Conservation (phyloP, 2,113 vertebrate species). For the Synodontis membranacea region DNA sequence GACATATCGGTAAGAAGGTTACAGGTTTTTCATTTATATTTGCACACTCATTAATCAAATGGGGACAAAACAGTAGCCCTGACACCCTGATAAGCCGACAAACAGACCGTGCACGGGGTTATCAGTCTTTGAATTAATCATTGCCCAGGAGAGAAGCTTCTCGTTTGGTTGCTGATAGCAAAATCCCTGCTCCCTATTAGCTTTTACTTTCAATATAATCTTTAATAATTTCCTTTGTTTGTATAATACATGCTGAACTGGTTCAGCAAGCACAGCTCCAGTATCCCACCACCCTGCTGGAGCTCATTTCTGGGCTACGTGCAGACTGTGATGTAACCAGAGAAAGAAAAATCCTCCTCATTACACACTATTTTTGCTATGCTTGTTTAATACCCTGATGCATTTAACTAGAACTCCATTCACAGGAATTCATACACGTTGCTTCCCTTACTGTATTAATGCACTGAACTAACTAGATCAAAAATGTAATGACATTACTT, state of each 20-base stretch:
- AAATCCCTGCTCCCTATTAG: neutral
- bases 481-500: neutral
- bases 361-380: neutral
- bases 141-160: neutral
- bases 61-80: too few relatives aligned
- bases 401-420: neutral
- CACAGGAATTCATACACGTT: neutral
- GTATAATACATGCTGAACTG: neutral
- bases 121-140: constrained; percentile 5
- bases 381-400: neutral
- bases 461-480: neutral
- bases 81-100: neutral
- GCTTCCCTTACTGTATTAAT: neutral
- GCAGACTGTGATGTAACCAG: neutral
- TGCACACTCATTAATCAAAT: neutral
- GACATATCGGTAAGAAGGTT: neutral
- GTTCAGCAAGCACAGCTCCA: neutral
- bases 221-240: neutral
- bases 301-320: neutral
- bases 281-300: neutral
- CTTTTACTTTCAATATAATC: neutral
- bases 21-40: neutral
- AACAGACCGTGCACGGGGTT: neutral
- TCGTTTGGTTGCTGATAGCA: neutral
- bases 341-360: neutral